phyloP scores from a whole-genome alignment of 2,888 invertebrate genomes.

The Neoascia interrupta region DNA sequence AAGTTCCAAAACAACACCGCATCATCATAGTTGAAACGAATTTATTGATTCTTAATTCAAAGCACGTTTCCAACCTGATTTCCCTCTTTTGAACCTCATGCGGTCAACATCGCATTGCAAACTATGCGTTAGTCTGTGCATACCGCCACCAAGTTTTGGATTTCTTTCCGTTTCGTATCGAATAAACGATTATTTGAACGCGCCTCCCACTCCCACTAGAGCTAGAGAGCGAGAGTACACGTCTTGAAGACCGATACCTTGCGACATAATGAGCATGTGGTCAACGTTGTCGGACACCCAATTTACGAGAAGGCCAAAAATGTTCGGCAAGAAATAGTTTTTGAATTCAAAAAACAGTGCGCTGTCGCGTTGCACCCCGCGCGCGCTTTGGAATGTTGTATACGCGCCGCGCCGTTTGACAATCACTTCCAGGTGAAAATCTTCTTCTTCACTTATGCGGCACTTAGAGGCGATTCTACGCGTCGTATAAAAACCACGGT shows the following conservation, averaged over 20 bases:
- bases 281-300: conserved; percentile 52
- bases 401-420: conserved; percentile 51
- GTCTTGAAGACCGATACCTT: conserved; percentile 30
- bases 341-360: conserved; percentile 45
- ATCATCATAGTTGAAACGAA: conserved; percentile 30
- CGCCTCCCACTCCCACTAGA: conserved; percentile 22
- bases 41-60: conserved; percentile 50
- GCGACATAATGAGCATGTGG: conserved; percentile 26
- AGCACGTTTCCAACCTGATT: conserved; percentile 74
- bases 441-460: conserved; percentile 52
- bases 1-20: conserved; percentile 33
- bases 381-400: conserved; percentile 61
- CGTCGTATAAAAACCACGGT: conserved; percentile 79
- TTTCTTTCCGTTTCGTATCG: conserved; percentile 51
- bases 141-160: conserved; percentile 31
- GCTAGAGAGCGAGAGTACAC: conserved; percentile 49
- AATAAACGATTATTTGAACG: conserved; percentile 54
- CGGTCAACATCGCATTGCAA: conserved; percentile 15
- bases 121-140: conserved; percentile 12
- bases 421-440: conserved; percentile 69
- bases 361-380: conserved; percentile 29
- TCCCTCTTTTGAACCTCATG: conserved; percentile 70
- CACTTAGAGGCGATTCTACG: conserved; percentile 76
- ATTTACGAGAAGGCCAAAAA: conserved; percentile 61
- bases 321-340: conserved; percentile 53